Evolutionary conservation across 1,140 invertebrate genomes (phyloP).

Genomic region (Capitella teleta): DNA sequence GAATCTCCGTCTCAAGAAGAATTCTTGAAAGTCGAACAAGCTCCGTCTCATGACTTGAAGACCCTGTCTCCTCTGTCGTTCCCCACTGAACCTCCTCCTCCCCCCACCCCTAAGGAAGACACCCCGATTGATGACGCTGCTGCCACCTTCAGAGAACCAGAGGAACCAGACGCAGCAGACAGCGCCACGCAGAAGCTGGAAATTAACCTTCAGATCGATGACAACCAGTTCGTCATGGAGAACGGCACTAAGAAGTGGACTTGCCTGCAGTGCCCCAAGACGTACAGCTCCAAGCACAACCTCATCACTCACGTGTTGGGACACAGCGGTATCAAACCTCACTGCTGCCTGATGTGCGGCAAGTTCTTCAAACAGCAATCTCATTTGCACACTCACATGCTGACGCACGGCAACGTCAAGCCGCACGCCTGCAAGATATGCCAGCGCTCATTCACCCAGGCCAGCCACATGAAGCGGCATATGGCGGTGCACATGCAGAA

Average conservation of each 20-base stretch:
- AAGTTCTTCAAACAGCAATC: slow-evolving; percentile 37
- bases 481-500: slow-evolving; percentile 26
- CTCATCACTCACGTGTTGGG: slow-evolving; percentile 37
- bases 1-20: no score
- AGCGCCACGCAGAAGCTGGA: no score
- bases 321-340: slow-evolving; percentile 37
- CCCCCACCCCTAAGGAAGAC: no score
- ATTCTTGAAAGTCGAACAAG: no score
- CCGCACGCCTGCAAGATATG: slow-evolving; percentile 32
- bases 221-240: slow-evolving; percentile 10
- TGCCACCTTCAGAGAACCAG: no score
- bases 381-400: slow-evolving; percentile 34
- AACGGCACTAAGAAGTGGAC: slow-evolving; percentile 10
- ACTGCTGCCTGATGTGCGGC: slow-evolving; percentile 35
- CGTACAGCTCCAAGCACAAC: slow-evolving; percentile 15
- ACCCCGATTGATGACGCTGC: no score
- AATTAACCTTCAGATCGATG: slow-evolving; percentile 5
- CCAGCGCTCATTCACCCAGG: slow-evolving; percentile 37
- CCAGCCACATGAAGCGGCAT: slow-evolving; percentile 34
- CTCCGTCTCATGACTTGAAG: no score
- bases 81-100: no score
- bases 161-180: no score
- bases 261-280: slow-evolving; percentile 12
- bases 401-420: slow-evolving; percentile 38
- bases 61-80: no score